These are phyloP conservation scores for Heliconius aoede DNA, from an alignment of 2,888 invertebrate genomes.

Conservation along the genomic window DNA sequence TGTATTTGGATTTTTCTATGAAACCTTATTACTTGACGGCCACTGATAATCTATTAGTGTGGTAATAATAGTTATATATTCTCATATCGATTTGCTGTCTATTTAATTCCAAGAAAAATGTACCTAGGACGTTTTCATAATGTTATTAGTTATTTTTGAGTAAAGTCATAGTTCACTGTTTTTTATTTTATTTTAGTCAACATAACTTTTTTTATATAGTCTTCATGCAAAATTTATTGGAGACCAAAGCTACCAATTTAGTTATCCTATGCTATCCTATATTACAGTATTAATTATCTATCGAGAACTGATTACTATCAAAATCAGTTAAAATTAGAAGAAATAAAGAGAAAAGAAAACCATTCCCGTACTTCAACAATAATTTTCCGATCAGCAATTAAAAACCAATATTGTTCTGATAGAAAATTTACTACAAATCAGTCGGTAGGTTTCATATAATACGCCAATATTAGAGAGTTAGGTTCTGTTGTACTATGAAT, in stretches of 20 bases:
- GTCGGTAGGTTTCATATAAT: background rate
- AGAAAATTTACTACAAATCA: background rate
- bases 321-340: background rate
- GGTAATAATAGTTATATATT: background rate
- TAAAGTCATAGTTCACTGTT: too few relatives aligned
- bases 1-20: conserved; percentile 27
- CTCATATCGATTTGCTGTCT: too few relatives aligned
- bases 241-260: background rate
- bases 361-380: background rate
- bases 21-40: background rate
- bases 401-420: background rate
- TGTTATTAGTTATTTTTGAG: too few relatives aligned
- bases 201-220: too few relatives aligned
- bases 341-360: background rate
- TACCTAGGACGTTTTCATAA: too few relatives aligned
- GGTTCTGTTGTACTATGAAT: background rate
- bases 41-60: background rate
- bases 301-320: background rate
- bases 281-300: background rate
- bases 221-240: background rate
- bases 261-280: background rate
- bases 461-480: background rate
- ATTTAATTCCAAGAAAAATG: too few relatives aligned
- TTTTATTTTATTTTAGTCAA: too few relatives aligned
- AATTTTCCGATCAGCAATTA: background rate